These are phyloP conservation scores for Urocynchramus pylzowi DNA, from an alignment of 2,113 vertebrate genomes.

Conservation along the genomic window DNA sequence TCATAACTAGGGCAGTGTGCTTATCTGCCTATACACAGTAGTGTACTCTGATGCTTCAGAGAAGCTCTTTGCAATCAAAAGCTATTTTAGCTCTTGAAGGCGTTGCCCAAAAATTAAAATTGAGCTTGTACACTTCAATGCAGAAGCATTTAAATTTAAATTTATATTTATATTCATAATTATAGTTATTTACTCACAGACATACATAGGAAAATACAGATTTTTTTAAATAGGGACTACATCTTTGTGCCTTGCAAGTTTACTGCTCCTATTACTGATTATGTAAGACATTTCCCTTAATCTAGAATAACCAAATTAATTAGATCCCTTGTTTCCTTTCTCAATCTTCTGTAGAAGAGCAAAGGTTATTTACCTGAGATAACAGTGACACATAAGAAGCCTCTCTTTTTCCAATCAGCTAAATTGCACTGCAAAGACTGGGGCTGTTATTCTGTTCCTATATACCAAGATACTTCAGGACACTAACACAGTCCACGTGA, in stretches of 20 bases:
- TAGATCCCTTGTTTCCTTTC: not conserved
- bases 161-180: not conserved
- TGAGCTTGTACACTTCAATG: not conserved
- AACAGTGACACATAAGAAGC: not conserved
- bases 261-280: not conserved
- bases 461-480: not conserved
- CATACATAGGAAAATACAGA: not conserved
- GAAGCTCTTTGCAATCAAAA: not conserved
- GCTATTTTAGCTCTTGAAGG: not conserved
- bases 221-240: not conserved
- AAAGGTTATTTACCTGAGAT: not conserved
- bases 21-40: not conserved
- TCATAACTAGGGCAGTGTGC: not conserved
- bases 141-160: not conserved
- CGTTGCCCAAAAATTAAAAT: not conserved
- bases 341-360: not conserved
- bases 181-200: not conserved
- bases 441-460: not conserved
- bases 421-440: not conserved
- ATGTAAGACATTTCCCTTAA: not conserved
- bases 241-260: not conserved
- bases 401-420: not conserved
- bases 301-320: not conserved
- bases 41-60: not conserved
- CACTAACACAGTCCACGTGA: not conserved